Percentiles rank a stretch among this genome's conserved stretches.
These are phyloP conservation scores for Synergus laeviventris DNA, from an alignment of 2,888 invertebrate genomes.

Conservation along the genomic window DNA sequence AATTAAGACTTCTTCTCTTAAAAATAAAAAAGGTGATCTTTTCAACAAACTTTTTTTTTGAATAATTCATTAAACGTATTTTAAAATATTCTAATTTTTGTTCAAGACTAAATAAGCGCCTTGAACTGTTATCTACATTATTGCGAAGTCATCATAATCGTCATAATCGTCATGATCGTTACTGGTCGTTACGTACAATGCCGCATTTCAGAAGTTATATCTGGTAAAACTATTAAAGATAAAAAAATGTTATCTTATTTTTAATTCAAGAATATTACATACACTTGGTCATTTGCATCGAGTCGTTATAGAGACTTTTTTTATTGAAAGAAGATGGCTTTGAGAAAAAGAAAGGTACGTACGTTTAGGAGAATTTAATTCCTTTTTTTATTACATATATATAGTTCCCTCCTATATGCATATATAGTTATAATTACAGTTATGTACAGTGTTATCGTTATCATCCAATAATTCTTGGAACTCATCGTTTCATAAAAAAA, in stretches of 20 bases:
- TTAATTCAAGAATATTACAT: neutral
- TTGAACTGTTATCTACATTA: constrained; percentile 60
- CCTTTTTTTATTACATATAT: too few species aligned
- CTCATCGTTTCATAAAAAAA: neutral
- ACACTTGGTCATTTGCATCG: neutral
- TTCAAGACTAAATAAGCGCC: constrained; percentile 43
- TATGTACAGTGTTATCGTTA: neutral
- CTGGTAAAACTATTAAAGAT: too few species aligned
- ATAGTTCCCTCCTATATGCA: neutral
- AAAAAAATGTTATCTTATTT: neutral
- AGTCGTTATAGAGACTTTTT: neutral
- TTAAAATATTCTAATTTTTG: too few species aligned
- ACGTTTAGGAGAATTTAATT: neutral
- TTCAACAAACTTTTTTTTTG: too few species aligned
- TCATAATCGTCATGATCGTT: too few species aligned
- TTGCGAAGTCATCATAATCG: constrained; percentile 52
- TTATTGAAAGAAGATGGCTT: constrained; percentile 8
- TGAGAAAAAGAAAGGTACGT: constrained; percentile 18
- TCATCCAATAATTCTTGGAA: neutral
- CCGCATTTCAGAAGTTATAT: neutral
- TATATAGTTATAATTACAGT: neutral
- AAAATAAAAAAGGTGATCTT: too few species aligned
- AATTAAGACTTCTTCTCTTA: too few species aligned
- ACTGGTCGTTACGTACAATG: neutral
- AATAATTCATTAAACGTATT: too few species aligned